Evolutionary conservation across 2,797 vertebrate genomes (phyloP).

Genomic region (Cyprinella venusta): DNA sequence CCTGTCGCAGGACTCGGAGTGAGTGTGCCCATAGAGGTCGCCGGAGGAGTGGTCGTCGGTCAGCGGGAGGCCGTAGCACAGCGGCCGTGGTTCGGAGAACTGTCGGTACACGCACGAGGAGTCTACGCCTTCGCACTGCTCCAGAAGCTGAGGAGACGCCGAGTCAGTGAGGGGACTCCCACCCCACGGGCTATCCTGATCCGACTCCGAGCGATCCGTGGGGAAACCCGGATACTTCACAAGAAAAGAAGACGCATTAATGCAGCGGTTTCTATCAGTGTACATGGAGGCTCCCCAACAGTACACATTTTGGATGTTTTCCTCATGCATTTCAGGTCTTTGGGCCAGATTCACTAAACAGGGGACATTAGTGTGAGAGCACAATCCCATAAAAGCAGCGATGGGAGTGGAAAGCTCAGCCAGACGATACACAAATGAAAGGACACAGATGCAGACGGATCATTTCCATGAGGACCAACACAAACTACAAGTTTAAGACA

Average conservation of each 20-base stretch:
- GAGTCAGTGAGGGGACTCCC: slow-evolving; percentile 91
- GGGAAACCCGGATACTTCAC: slow-evolving; percentile 90
- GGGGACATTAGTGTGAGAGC: neutral
- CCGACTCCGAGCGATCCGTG: slow-evolving; percentile 90
- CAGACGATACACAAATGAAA: neutral
- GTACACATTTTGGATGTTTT: no score
- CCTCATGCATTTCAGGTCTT: neutral
- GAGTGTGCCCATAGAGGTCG: slow-evolving; percentile 80
- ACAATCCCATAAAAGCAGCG: no score
- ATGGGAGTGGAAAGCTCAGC: neutral
- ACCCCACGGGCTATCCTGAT: slow-evolving; percentile 94
- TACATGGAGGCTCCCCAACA: neutral
- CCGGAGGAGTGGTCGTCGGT: slow-evolving; percentile 66
- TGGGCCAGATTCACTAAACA: neutral
- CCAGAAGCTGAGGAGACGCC: slow-evolving; percentile 90
- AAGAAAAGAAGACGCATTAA: slow-evolving; percentile 1
- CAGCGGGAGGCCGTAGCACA: slow-evolving; percentile 85
- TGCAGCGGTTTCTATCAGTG: neutral
- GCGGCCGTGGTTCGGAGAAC: slow-evolving; percentile 79
- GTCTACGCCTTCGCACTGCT: slow-evolving; percentile 83
- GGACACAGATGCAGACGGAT: no score
- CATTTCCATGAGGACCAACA: no score
- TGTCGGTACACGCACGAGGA: slow-evolving; percentile 88
- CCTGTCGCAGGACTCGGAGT: slow-evolving; percentile 85
- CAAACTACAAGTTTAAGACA: neutral